Evolutionary conservation across 2,797 vertebrate species (phyloP).

Genomic region (Dicrostonyx torquatus): DNA sequence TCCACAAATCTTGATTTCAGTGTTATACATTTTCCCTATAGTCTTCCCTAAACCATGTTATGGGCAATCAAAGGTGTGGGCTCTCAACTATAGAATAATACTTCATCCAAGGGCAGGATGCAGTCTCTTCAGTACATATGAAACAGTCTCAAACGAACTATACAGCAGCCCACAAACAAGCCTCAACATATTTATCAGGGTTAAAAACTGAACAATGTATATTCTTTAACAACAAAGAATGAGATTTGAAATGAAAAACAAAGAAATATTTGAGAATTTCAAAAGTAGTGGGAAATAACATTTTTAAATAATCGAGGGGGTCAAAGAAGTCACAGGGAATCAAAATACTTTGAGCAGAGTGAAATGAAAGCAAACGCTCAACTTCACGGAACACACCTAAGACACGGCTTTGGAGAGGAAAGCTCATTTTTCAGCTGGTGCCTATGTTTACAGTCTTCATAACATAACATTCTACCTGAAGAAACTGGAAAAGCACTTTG

Average conservation of each 20-base stretch:
- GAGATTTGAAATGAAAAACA: slow-evolving; percentile 40
- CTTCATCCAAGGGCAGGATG: neutral
- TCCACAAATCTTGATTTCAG: neutral
- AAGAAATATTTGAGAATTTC: slow-evolving; percentile 30
- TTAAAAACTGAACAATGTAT: neutral
- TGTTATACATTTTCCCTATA: neutral
- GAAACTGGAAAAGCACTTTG: neutral
- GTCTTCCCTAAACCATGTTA: neutral
- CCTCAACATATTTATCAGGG: neutral
- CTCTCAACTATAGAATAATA: neutral
- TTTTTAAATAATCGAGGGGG: neutral
- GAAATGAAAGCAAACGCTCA: slow-evolving; percentile 6
- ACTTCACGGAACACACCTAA: neutral
- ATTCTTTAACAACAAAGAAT: neutral
- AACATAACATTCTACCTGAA: neutral
- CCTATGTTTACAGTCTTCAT: neutral
- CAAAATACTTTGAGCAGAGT: neutral
- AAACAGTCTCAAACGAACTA: neutral
- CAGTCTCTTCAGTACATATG: neutral
- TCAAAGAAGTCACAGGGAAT: slow-evolving; percentile 17
- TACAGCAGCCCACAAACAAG: neutral
- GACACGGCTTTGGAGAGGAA: neutral
- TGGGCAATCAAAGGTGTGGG: neutral
- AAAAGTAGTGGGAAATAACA: slow-evolving; percentile 19
- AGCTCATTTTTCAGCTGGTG: neutral